Conservation (phyloP, 2,797 vertebrate species). For the Microctenopoma steveboyesi region DNA sequence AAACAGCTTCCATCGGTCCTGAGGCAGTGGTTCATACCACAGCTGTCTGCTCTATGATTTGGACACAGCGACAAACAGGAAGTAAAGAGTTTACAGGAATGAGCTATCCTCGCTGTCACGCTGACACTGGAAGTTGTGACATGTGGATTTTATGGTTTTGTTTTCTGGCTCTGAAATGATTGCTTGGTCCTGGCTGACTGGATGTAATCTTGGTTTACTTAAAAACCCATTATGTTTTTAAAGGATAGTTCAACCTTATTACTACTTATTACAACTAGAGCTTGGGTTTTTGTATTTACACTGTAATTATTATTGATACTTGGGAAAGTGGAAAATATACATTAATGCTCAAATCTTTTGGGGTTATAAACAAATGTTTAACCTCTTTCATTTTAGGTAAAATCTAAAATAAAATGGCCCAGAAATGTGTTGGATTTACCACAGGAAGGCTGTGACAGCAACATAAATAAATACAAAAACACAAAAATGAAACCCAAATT, state of each 20-base stretch:
- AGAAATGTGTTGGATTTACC: too few species aligned
- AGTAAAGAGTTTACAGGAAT: conserved; percentile 32
- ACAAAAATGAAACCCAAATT: neutral
- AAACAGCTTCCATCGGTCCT: conserved; percentile 67
- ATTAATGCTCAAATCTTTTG: neutral
- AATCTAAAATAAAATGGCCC: too few species aligned
- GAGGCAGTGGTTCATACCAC: conserved; percentile 35
- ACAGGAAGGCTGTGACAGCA: too few species aligned
- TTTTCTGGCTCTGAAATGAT: conserved; percentile 23
- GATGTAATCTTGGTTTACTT: neutral
- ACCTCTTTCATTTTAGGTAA: neutral
- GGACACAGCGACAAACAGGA: conserved; percentile 37
- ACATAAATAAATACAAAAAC: neutral
- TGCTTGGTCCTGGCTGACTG: neutral
- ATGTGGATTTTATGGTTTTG: conserved; percentile 28
- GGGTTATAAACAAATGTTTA: neutral
- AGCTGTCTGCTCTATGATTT: conserved; percentile 51
- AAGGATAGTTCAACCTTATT: neutral
- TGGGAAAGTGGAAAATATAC: neutral
- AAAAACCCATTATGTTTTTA: neutral
- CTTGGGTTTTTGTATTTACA: neutral
- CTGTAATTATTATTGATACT: neutral
- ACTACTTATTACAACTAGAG: neutral
- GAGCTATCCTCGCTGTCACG: conserved; percentile 29
- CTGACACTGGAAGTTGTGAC: conserved; percentile 20